These are phyloP conservation scores for Euura saliciscinereae DNA, from an alignment of 1,140 invertebrate genomes.

Conservation along the genomic window DNA sequence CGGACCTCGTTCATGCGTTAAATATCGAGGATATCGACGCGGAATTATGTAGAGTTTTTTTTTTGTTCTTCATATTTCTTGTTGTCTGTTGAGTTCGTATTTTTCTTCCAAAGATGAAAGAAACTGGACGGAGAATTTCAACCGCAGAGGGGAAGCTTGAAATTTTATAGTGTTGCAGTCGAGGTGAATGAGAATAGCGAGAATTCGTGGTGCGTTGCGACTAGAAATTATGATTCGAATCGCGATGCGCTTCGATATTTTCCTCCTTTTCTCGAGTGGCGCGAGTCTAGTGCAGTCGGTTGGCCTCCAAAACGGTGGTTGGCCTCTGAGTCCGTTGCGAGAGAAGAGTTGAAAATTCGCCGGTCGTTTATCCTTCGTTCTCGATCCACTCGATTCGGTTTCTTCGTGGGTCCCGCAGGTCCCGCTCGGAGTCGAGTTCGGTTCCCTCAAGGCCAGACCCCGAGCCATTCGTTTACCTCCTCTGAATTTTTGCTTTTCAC, in stretches of 20 bases:
- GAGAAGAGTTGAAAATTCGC: neutral
- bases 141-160: neutral
- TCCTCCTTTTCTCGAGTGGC: constrained; percentile 20
- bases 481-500: neutral
- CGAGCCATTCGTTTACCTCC: neutral
- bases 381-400: no score
- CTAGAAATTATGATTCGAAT: neutral
- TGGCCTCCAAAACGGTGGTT: constrained; percentile 6
- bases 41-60: neutral
- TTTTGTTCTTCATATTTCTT: no score
- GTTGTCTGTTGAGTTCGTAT: no score
- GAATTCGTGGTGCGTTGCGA: no score
- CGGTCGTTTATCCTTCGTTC: no score
- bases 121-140: neutral
- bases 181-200: no score
- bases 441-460: neutral
- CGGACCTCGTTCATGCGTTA: constrained; percentile 10
- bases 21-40: constrained; percentile 2
- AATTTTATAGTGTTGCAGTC: neutral
- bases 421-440: neutral
- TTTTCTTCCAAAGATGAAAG: no score
- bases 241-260: constrained; percentile 4
- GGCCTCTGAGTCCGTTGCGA: neutral
- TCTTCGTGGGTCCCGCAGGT: no score
- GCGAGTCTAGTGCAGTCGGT: neutral